These are phyloP conservation scores for Spilogale gracilis DNA, from an alignment of 2,113 vertebrate genomes.

Conservation along the genomic window DNA sequence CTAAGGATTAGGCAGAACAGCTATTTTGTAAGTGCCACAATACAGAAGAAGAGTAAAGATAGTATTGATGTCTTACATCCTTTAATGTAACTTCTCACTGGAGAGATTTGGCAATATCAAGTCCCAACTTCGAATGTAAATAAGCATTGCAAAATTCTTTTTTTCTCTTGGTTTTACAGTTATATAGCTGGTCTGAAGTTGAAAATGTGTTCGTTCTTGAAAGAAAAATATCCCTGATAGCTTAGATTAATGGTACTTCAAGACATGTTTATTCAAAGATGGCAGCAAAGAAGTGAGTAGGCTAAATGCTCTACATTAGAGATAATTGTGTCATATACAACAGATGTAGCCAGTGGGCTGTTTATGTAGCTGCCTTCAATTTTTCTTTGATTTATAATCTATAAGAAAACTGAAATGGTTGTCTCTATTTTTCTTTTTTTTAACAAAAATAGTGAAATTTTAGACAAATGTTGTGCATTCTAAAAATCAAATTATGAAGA, in stretches of 20 bases:
- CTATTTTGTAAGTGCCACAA: neutral
- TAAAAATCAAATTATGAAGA: conserved; percentile 42
- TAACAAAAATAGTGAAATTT: conserved; percentile 42
- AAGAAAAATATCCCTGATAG: conserved; percentile 71
- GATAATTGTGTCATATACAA: neutral
- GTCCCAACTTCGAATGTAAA: conserved; percentile 57
- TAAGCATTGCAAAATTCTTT: conserved; percentile 48
- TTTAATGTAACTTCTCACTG: neutral
- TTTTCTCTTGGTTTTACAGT: conserved; percentile 66
- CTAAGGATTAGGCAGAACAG: neutral
- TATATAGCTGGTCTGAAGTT: conserved; percentile 53
- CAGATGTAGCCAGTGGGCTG: conserved; percentile 51
- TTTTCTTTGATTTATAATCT: conserved; percentile 76
- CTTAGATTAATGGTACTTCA: conserved; percentile 75
- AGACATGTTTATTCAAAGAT: conserved; percentile 79
- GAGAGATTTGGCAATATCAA: neutral
- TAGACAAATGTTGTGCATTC: conserved; percentile 34
- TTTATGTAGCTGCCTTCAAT: conserved; percentile 69
- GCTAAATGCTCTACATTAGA: conserved; percentile 50
- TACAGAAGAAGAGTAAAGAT: neutral
- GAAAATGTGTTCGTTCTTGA: conserved; percentile 75
- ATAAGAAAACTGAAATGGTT: conserved; percentile 59
- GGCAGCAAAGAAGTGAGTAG: conserved; percentile 63
- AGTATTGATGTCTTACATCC: neutral
- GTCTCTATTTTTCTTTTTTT: conserved; percentile 20